Evolutionary conservation across 2,797 vertebrate genomes (phyloP), one percentile per base, ranked within the genome.

Genomic region (Characodon lateralis): DNA sequence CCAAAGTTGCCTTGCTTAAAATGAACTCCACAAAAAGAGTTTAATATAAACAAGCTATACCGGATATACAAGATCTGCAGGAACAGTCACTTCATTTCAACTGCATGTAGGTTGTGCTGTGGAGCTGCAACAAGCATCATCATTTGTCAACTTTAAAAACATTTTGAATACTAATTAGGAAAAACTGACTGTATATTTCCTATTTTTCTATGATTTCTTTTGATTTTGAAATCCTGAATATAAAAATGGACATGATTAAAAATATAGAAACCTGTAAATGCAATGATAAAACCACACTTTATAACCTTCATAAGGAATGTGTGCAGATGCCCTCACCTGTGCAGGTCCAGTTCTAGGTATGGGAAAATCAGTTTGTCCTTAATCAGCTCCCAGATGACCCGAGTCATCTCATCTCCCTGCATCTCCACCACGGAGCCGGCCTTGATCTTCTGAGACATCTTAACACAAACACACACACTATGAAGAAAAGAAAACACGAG

Each of bases 351-450:
- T 83, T 98, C 97, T 92, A 99, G 94, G 56, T 98, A 98, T 0
- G 98, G 98, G 83, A 98, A 96, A 93, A 99, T 97, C 80, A 99
- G 97, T 85, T 99, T 99, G 83, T 98, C 96, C 93, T 99, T 99
- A 86, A 99, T 99, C 84, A 98, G 92, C 35, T 99, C 98, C 98
- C 98, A 99, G 94, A 99, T 99, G 80, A 99, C 96, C 1, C 97
- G 94, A 0, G 98, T 99, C 98, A 99, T 99, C 91, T 99, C 98
- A 89, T 99, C 98, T 87, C 98, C 98, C 94, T 99, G 96, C 98
- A 99, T 98, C 95, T 99, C 98, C 84, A 99, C 98, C 88, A 99
- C 97, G 0, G 98, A 96, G 16, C 98, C 97, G 0, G 97, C 96
- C 87, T 71, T 92, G 88, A 99, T 99, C 96, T 99, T 99, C 89